Conservation (phyloP, 2,888 invertebrate genomes). For the Lordiphosa andalusiaca region DNA sequence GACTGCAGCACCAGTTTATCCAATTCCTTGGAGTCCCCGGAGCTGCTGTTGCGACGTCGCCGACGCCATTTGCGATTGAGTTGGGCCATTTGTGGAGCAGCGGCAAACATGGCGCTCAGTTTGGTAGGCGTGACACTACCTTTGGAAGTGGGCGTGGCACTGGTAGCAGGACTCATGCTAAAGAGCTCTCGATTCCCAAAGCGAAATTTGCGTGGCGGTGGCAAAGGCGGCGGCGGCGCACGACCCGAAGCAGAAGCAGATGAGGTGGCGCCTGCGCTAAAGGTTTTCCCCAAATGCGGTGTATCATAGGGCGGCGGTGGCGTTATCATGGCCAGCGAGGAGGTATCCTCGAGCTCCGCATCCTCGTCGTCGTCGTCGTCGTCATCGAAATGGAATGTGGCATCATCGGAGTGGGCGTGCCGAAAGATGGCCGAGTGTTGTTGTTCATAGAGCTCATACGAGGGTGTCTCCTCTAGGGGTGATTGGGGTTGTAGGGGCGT, state of each 20-base stretch:
- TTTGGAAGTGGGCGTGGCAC: constrained; percentile 62
- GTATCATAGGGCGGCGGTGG: constrained; percentile 77
- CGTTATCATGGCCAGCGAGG: constrained; percentile 77
- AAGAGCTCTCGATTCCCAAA: constrained; percentile 76
- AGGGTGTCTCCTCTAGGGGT: constrained; percentile 60
- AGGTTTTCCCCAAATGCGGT: constrained; percentile 42
- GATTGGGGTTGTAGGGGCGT: constrained; percentile 71
- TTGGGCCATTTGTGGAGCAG: constrained; percentile 78
- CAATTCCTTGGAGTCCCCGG: constrained; percentile 79
- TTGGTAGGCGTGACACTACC: constrained; percentile 72
- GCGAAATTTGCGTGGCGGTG: constrained; percentile 71
- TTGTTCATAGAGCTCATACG: constrained; percentile 63
- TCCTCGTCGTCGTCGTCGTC: constrained; percentile 44
- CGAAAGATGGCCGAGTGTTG: constrained; percentile 22
- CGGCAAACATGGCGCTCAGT: constrained; percentile 77
- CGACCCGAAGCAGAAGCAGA: constrained; percentile 12
- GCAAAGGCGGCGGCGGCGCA: constrained; percentile 46
- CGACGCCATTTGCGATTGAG: constrained; percentile 79
- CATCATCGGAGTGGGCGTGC: constrained; percentile 48
- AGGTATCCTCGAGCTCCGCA: constrained; percentile 57
- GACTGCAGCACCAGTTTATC: constrained; percentile 80
- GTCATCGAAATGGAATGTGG: constrained; percentile 38
- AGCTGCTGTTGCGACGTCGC: constrained; percentile 78
- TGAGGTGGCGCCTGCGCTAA: constrained; percentile 40
- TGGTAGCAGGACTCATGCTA: constrained; percentile 64